Conservation (phyloP, 2,797 vertebrate genomes). For the Sebastes hubbsi region DNA sequence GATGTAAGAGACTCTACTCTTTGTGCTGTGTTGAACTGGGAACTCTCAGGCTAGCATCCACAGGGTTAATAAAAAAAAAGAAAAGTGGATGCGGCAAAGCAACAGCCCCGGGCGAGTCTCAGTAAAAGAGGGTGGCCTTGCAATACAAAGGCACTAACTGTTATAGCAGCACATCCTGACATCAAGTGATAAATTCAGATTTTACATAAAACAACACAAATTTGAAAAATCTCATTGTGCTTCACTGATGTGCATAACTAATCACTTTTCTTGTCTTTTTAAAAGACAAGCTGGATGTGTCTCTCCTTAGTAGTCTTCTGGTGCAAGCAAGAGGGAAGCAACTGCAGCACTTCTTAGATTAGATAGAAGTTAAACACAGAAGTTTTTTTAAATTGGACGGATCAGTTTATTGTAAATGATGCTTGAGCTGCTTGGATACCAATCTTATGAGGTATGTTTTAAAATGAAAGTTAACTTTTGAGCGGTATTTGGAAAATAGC, state of each 20-base stretch:
- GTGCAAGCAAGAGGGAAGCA: constrained; percentile 32
- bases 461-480: background rate
- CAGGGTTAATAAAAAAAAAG: constrained; percentile 80
- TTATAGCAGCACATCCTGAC: constrained; percentile 86
- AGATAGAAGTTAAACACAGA: background rate
- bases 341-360: constrained; percentile 11
- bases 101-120: constrained; percentile 85
- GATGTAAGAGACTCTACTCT: constrained; percentile 27
- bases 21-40: constrained; percentile 25
- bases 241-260: constrained; percentile 88
- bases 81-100: constrained; percentile 85
- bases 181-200: constrained; percentile 90
- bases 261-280: constrained; percentile 84
- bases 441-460: constrained; percentile 90
- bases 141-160: constrained; percentile 89
- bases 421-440: constrained; percentile 94
- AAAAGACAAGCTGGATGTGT: constrained; percentile 81
- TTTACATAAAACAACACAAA: constrained; percentile 86
- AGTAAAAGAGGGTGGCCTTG: constrained; percentile 85
- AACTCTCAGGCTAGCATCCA: constrained; percentile 23
- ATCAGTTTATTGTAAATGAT: constrained; percentile 70
- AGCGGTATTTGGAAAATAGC: too few relatives aligned
- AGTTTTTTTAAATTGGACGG: constrained; percentile 30
- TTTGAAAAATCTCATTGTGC: constrained; percentile 85
- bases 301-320: constrained; percentile 39